Percentiles rank a stretch among this genome's conserved stretches.
phyloP scores from a whole-genome alignment of 2,888 invertebrate species.

The Macrophya annulata region DNA sequence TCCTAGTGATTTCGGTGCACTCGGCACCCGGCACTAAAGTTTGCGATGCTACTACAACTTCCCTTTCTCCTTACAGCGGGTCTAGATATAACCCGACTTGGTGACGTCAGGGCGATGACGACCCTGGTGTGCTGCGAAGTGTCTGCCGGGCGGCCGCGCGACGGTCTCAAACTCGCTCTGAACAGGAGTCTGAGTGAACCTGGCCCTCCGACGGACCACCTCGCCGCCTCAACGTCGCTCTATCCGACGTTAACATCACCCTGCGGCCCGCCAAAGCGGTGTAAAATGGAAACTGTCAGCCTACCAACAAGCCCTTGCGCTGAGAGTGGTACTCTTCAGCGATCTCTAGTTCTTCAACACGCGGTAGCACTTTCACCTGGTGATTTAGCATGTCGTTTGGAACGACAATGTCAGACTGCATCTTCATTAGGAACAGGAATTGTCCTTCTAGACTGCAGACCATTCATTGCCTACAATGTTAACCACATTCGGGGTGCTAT shows the following conservation, averaged over 20 bases:
- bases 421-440: slow-evolving; percentile 65
- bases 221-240: slow-evolving; percentile 69
- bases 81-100: slow-evolving; percentile 75
- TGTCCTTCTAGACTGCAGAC: slow-evolving; percentile 85
- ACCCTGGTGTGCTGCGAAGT: slow-evolving; percentile 81
- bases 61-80: slow-evolving; percentile 69
- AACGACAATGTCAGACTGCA: slow-evolving; percentile 48
- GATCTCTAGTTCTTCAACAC: slow-evolving; percentile 81
- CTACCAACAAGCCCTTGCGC: slow-evolving; percentile 82
- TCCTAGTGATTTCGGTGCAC: slow-evolving; percentile 33
- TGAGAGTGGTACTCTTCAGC: slow-evolving; percentile 81
- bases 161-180: slow-evolving; percentile 82
- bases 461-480: slow-evolving; percentile 87
- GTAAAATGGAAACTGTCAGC: slow-evolving; percentile 81
- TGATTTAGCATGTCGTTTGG: slow-evolving; percentile 80
- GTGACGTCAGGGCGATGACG: slow-evolving; percentile 76
- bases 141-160: slow-evolving; percentile 79
- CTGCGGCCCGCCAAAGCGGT: slow-evolving; percentile 79
- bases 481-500: slow-evolving; percentile 86
- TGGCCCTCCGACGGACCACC: slow-evolving; percentile 78
- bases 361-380: slow-evolving; percentile 81
- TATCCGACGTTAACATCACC: slow-evolving; percentile 63
- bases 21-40: slow-evolving; percentile 55
- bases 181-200: slow-evolving; percentile 83
- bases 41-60: slow-evolving; percentile 38